phyloP scores from a whole-genome alignment of 2,888 invertebrate species.

The Philereme vetulata region DNA sequence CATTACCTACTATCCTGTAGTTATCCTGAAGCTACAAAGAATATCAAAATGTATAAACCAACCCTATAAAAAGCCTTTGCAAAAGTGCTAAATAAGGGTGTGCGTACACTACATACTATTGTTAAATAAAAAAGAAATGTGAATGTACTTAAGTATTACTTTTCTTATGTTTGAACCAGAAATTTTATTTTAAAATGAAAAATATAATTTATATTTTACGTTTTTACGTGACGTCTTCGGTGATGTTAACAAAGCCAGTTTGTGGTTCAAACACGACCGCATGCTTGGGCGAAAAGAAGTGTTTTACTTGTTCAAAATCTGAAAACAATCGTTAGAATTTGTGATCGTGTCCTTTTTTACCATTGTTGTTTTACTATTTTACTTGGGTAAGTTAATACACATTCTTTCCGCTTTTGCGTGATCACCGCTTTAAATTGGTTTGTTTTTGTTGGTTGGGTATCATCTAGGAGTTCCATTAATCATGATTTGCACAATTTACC shows the following conservation, averaged over 20 bases:
- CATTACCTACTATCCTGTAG: too few relatives aligned
- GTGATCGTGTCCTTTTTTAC: conserved; percentile 69
- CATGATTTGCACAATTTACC: conserved; percentile 40
- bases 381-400: conserved; percentile 74
- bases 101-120: not conserved
- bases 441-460: conserved; percentile 38
- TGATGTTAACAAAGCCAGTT: conserved; percentile 28
- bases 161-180: conserved; percentile 67
- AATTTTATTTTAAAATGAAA: conserved; percentile 19
- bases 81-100: too few relatives aligned
- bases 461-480: conserved; percentile 24
- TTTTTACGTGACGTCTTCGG: not conserved
- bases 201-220: not conserved
- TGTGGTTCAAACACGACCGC: conserved; percentile 75
- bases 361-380: conserved; percentile 70
- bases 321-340: conserved; percentile 58
- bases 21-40: too few relatives aligned
- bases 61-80: too few relatives aligned
- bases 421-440: conserved; percentile 77
- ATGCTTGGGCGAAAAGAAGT: conserved; percentile 82
- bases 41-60: too few relatives aligned
- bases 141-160: conserved; percentile 53
- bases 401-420: conserved; percentile 83
- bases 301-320: conserved; percentile 51
- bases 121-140: conserved; percentile 34